These are phyloP conservation scores for Syrrhaptes paradoxus DNA, from an alignment of 2,113 vertebrate species.

Conservation along the genomic window DNA sequence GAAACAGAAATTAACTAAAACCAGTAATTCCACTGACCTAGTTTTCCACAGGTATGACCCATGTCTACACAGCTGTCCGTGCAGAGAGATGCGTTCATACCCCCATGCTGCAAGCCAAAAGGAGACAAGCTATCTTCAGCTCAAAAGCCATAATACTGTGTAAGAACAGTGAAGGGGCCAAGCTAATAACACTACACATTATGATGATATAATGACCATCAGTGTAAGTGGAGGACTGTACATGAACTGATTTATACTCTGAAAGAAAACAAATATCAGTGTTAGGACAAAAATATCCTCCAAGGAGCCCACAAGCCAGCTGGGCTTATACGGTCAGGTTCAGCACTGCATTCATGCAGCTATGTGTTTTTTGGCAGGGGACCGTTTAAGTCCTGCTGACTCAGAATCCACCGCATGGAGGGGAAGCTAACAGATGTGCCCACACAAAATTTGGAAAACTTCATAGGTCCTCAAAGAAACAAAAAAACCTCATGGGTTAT, in stretches of 20 bases:
- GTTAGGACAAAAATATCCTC: conserved; percentile 5
- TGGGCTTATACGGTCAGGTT: conserved; percentile 13
- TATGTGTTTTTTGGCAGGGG: background rate
- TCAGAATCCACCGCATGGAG: background rate
- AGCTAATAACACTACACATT: background rate
- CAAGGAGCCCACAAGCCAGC: background rate
- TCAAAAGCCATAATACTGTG: background rate
- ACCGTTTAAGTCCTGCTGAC: background rate
- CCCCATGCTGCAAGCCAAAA: background rate
- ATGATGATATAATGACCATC: background rate
- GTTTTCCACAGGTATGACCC: background rate
- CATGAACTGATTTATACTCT: background rate
- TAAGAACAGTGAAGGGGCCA: background rate
- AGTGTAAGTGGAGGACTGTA: background rate
- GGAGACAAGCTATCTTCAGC: background rate
- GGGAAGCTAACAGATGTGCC: background rate
- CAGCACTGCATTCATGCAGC: background rate
- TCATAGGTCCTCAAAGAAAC: background rate
- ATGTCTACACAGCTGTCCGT: background rate
- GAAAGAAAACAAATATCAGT: background rate
- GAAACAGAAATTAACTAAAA: background rate
- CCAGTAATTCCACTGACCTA: background rate
- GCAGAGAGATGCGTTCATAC: background rate
- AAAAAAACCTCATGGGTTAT: background rate
- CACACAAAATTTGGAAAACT: background rate